Conservation (phyloP, 2,797 vertebrate genomes). For the Clarias pachynema region DNA sequence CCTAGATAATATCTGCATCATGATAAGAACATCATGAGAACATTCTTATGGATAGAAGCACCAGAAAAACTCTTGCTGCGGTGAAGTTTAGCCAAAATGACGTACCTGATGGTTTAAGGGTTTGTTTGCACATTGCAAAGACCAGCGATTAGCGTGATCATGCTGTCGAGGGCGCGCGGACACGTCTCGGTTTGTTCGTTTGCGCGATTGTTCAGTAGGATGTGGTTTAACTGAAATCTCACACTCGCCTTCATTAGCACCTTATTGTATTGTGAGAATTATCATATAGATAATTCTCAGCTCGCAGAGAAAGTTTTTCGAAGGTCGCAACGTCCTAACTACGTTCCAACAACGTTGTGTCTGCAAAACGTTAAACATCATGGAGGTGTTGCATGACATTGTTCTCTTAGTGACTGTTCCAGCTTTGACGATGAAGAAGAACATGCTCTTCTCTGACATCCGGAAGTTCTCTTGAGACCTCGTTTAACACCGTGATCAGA, state of each 20-base stretch:
- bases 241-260: background rate
- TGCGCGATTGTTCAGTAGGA: constrained; percentile 60
- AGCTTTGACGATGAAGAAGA: background rate
- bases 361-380: background rate
- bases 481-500: background rate
- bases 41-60: background rate
- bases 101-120: background rate
- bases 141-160: background rate
- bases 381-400: background rate
- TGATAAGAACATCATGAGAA: background rate
- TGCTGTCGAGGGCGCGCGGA: background rate
- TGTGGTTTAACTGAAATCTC: constrained; percentile 71
- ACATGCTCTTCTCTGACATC: background rate
- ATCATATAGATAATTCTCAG: too few species aligned
- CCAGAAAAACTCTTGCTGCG: background rate
- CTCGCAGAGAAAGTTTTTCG: background rate
- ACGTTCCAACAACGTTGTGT: background rate
- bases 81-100: background rate
- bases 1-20: background rate
- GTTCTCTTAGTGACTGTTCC: background rate
- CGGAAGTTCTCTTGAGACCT: background rate
- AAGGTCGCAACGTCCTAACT: background rate
- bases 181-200: constrained; percentile 28
- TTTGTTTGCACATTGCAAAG: background rate
- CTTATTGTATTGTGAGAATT: background rate